Evolutionary conservation across 1,140 invertebrate species (phyloP).

Genomic region (Drosophila pruinosa): DNA sequence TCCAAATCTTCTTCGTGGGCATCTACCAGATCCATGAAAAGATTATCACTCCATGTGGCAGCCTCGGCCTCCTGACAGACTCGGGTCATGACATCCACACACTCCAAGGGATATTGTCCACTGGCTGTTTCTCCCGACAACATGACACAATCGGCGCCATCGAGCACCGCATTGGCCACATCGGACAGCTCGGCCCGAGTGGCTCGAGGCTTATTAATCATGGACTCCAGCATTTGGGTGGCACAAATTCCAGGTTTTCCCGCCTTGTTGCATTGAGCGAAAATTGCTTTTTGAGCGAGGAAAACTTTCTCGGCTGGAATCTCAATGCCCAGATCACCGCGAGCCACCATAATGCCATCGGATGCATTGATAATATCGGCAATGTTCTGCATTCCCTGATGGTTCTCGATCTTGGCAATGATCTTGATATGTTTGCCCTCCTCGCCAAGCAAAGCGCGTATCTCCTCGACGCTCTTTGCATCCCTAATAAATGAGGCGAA

Average conservation of each 20-base stretch:
- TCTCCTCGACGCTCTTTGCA: background rate
- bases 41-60: constrained; percentile 2
- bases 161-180: constrained; percentile 97
- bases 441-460: constrained; percentile 69
- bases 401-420: constrained; percentile 98
- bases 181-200: constrained; percentile 97
- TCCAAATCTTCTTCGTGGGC: background rate
- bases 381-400: constrained; percentile 95
- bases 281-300: constrained; percentile 97
- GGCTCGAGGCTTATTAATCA: constrained; percentile 96
- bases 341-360: constrained; percentile 98
- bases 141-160: constrained; percentile 98
- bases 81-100: constrained; percentile 13
- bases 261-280: constrained; percentile 93
- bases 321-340: constrained; percentile 97
- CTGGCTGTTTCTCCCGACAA: constrained; percentile 98
- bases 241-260: constrained; percentile 98
- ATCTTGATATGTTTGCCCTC: constrained; percentile 96
- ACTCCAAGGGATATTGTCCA: constrained; percentile 94
- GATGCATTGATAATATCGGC: constrained; percentile 95
- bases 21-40: background rate
- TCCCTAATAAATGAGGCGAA: constrained; percentile 20
- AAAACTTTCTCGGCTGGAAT: constrained; percentile 99
- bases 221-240: constrained; percentile 98
- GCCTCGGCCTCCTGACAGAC: constrained; percentile 14